Evolutionary conservation across 2,888 invertebrate species (phyloP), one percentile per base, ranked within the genome.

Genomic region (Dynastes maya): DNA sequence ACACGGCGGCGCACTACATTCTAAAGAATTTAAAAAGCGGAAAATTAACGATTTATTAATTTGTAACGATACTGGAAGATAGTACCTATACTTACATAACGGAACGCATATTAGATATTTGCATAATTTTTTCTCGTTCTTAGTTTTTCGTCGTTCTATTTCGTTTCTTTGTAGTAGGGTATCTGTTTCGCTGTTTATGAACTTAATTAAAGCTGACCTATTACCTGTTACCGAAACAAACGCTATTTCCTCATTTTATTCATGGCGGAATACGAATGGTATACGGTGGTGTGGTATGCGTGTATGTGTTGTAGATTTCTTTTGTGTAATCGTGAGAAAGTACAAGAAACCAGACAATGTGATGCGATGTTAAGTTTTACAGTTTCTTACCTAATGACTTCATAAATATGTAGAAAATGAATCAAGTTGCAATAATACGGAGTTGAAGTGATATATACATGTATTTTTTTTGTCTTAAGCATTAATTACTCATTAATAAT

Each of bases 31-130:
- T 85, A 86, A 84, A 84, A 85, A 84, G 85, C 86, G 86, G 86
- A 86, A 86, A 86, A 86, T 86, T 85, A 84, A 84, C 83, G 84
- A 84, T 84, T 85, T 85, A 84, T 85, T 85, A 84, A 84, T 84
- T 83, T 83, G 79, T 82, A 80, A 55, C 29, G 51, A 68, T 37
- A 61, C 32, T 37, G 32, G 65, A 65, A 13, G 67, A 45, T 67
- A 45, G 72, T 55, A 5, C 37, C 65, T 65, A 78, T 65, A 78
- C 72, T 55, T 49, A 65, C 51, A 72, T 78, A 78, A 78, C 78
- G 78, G 78, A 64, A 65, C 49, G 51, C 9, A 37, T 37, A n/a
- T 32, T 27, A 16, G 37, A 29, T 55, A 74, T 78, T 74, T 78
- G 78, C 72, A 78, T 78, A 74, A 22, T 53, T 78, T 65, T 72